Percentiles rank a stretch among this genome's conserved stretches.
These are phyloP conservation scores for Neostethus bicornis DNA, from an alignment of 2,797 vertebrate genomes.

Conservation along the genomic window DNA sequence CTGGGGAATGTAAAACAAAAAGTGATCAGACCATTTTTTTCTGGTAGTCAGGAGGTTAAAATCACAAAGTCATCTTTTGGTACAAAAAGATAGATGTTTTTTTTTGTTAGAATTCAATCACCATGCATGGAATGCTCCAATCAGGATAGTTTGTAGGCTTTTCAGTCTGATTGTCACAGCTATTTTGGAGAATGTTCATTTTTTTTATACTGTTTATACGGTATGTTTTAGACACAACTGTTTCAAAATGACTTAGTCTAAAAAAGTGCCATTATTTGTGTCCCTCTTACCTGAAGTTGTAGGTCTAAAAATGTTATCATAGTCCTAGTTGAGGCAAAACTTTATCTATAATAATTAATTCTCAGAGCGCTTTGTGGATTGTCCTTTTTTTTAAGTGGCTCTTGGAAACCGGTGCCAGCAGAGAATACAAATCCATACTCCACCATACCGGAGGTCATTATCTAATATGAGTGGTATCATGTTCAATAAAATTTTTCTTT, in stretches of 20 bases:
- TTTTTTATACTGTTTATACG: constrained; percentile 21
- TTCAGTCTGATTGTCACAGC: constrained; percentile 33
- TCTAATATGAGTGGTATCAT: constrained; percentile 62
- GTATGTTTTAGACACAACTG: constrained; percentile 27
- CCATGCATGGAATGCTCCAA: no score
- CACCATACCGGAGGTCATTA: constrained; percentile 40
- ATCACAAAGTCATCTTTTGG: constrained; percentile 43
- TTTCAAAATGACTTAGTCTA: constrained; percentile 19
- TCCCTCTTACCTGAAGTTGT: constrained; percentile 18
- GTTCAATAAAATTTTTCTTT: constrained; percentile 49
- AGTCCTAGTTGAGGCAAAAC: constrained; percentile 35
- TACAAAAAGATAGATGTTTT: constrained; percentile 55
- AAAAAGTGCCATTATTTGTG: constrained; percentile 11
- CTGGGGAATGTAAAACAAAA: no score
- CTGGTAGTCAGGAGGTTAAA: no score
- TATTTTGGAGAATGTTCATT: constrained; percentile 11
- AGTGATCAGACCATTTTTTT: no score
- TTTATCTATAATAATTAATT: constrained; percentile 28
- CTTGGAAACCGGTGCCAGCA: constrained; percentile 48
- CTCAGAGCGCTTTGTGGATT: constrained; percentile 16
- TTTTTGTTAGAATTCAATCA: constrained; percentile 29
- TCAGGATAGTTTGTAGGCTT: no score
- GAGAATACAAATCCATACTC: constrained; percentile 49
- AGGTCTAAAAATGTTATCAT: constrained; percentile 39
- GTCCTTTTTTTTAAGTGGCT: constrained; percentile 26